These are phyloP conservation scores for Phyllostomus hastatus DNA, from an alignment of 2,113 vertebrate species.

Conservation along the genomic window DNA sequence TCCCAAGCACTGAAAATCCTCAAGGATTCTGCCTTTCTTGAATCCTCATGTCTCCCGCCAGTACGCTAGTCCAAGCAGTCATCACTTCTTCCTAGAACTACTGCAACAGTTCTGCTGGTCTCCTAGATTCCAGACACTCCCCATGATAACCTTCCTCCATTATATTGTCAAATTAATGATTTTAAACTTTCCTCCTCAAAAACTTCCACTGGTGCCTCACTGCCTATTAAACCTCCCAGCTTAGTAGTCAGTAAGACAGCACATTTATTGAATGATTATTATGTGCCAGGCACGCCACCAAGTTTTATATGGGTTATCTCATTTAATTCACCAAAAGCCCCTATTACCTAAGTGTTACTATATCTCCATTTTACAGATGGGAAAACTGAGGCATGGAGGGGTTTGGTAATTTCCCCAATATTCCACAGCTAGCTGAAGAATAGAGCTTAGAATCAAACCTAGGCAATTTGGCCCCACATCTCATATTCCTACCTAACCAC, in stretches of 20 bases:
- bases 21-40: not conserved
- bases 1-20: not conserved
- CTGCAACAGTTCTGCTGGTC: not conserved
- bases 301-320: not conserved
- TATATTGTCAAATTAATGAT: conserved; percentile 24
- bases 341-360: not conserved
- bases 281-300: not conserved
- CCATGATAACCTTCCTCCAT: not conserved
- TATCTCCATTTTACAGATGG: not conserved
- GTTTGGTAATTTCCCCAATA: not conserved
- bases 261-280: not conserved
- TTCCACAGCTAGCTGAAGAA: not conserved
- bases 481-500: not conserved
- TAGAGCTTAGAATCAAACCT: not conserved
- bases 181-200: conserved; percentile 22
- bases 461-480: not conserved
- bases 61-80: not conserved
- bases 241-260: not conserved
- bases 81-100: not conserved
- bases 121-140: not conserved
- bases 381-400: not conserved
- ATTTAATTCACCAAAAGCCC: not conserved
- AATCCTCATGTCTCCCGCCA: not conserved
- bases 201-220: not conserved
- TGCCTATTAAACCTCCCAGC: not conserved